phyloP scores from a whole-genome alignment of 2,888 invertebrate species.

The Sphinx pinastri region DNA sequence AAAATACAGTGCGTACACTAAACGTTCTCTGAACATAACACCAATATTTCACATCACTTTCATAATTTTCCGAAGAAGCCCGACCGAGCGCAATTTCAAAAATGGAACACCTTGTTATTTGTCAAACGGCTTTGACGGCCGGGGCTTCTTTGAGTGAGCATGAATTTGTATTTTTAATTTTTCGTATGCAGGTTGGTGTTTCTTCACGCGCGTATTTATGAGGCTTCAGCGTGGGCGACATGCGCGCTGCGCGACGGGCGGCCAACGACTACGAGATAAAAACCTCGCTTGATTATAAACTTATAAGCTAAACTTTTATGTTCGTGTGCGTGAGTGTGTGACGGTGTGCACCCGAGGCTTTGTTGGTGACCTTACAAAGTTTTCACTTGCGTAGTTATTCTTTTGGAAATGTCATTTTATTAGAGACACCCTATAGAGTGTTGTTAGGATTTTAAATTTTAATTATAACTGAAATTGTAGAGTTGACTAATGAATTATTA shows the following conservation, averaged over 20 bases:
- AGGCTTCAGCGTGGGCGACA: slow-evolving; percentile 66
- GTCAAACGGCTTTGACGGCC: slow-evolving; percentile 61
- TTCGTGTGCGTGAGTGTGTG: slow-evolving; percentile 73
- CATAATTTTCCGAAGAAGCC: slow-evolving; percentile 74
- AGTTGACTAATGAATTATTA: no score
- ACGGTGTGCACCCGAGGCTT: slow-evolving; percentile 71
- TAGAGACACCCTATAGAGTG: not conserved
- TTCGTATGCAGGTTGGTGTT: slow-evolving; percentile 57
- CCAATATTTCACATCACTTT: slow-evolving; percentile 77
- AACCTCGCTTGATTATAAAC: slow-evolving; percentile 83
- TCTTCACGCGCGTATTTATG: slow-evolving; percentile 71
- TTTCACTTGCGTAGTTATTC: slow-evolving; percentile 57
- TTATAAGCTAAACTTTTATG: slow-evolving; percentile 82
- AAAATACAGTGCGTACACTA: slow-evolving; percentile 65
- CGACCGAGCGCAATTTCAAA: slow-evolving; percentile 56
- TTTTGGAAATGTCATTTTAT: slow-evolving; percentile 35
- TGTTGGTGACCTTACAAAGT: slow-evolving; percentile 75
- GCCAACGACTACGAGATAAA: slow-evolving; percentile 82
- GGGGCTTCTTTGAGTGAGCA: slow-evolving; percentile 55
- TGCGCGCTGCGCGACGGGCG: slow-evolving; percentile 76
- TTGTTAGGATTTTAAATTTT: no score
- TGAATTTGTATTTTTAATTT: slow-evolving; percentile 57
- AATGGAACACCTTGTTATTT: slow-evolving; percentile 66
- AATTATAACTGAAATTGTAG: no score
- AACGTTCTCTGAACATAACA: slow-evolving; percentile 64